Conservation (phyloP, 2,113 vertebrate genomes). For the Halichoeres trimaculatus region DNA sequence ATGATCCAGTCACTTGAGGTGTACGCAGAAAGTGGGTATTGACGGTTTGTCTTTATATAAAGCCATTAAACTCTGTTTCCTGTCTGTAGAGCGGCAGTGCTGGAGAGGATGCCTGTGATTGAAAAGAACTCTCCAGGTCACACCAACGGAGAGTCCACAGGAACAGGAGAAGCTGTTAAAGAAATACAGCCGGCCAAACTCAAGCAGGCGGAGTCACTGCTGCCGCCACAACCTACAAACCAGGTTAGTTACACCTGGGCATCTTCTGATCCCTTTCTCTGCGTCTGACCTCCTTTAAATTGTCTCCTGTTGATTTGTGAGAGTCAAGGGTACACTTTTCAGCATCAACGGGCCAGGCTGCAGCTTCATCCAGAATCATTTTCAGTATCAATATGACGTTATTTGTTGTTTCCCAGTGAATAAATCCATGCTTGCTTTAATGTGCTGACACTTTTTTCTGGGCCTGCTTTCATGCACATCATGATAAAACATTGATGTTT, state of each 20-base stretch:
- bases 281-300: not conserved
- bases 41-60: not conserved
- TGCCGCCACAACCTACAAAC: constrained; percentile 51
- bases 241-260: constrained; percentile 44
- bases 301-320: not conserved
- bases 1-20: too few species aligned
- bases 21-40: too few species aligned
- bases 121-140: constrained; percentile 79
- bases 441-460: too few species aligned
- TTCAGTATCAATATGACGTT: too few species aligned
- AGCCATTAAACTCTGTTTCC: not conserved
- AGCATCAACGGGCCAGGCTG: too few species aligned
- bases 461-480: too few species aligned
- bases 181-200: constrained; percentile 47
- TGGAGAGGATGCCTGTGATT: constrained; percentile 91
- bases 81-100: constrained; percentile 84
- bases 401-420: too few species aligned
- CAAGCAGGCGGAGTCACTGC: constrained; percentile 36
- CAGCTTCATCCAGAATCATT: too few species aligned
- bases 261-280: not conserved
- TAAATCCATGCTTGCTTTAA: too few species aligned
- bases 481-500: too few species aligned
- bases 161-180: constrained; percentile 57
- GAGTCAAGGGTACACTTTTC: too few species aligned
- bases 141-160: constrained; percentile 72